Conservation (phyloP, 2,113 vertebrate species). For the Lepisosteus osseus region DNA sequence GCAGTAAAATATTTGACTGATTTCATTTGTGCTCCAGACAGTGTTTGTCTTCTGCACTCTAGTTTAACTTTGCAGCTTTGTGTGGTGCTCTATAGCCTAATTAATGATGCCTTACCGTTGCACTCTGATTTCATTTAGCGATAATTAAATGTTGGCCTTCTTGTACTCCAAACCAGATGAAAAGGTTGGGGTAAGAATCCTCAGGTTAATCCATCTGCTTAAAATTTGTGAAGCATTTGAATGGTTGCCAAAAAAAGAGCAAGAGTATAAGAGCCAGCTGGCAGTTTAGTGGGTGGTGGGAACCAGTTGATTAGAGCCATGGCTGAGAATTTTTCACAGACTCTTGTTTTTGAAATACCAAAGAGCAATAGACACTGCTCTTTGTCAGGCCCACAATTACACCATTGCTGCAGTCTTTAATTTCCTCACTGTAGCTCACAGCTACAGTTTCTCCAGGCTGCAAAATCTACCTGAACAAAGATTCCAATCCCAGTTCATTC, state of each 20-base stretch:
- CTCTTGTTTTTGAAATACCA: slow-evolving; percentile 42
- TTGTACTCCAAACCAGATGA: slow-evolving; percentile 66
- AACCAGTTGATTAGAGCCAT: slow-evolving; percentile 57
- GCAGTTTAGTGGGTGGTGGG: slow-evolving; percentile 41
- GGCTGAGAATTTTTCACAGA: slow-evolving; percentile 44
- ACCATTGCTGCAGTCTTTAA: too few species aligned
- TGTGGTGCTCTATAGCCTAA: slow-evolving; percentile 18
- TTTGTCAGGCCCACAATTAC: slow-evolving; percentile 35
- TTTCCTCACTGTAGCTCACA: too few species aligned
- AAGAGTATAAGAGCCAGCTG: slow-evolving; percentile 61
- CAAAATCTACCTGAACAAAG: too few species aligned
- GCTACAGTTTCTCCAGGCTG: too few species aligned
- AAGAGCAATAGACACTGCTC: slow-evolving; percentile 31
- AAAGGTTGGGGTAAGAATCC: slow-evolving; percentile 61
- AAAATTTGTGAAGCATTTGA: slow-evolving; percentile 67
- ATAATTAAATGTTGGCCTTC: slow-evolving; percentile 52
- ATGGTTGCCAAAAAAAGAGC: slow-evolving; percentile 56
- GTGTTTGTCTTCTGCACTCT: neutral
- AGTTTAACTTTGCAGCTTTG: slow-evolving; percentile 25
- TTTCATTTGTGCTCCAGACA: neutral
- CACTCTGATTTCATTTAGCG: slow-evolving; percentile 54
- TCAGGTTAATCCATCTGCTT: slow-evolving; percentile 71
- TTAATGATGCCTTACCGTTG: slow-evolving; percentile 53
- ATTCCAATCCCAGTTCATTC: too few species aligned
- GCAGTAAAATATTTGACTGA: too few species aligned